Evolutionary conservation across 2,113 vertebrate species (phyloP), one percentile per base, ranked within the genome.

Genomic region (Istiophorus platypterus): DNA sequence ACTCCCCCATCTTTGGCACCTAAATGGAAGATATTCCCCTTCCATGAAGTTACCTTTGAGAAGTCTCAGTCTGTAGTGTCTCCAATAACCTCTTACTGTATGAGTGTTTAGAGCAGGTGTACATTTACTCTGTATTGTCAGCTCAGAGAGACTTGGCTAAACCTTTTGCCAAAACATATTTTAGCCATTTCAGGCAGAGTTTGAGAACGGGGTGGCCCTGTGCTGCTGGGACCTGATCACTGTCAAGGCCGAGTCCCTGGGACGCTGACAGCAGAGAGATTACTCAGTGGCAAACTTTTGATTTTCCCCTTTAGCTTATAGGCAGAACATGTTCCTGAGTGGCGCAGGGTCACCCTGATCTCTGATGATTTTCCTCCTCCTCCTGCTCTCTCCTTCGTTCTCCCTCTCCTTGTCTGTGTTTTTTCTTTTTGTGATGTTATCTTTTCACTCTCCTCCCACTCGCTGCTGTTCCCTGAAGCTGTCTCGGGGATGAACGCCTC

Each of bases 371-470:
- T 86, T 88, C 86, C 87, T 88, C 87, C 89, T 86, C 84, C 86
- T 91, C 82, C 66, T 82, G 22, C 61, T 73, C 82, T 58, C 79
- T 64, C 51, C 64, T 73, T 81, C 37, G 17, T 74, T 71, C 80
- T 85, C 83, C 34, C 81, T 85, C 84, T 86, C 84, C 85, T 92
- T 85, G 86, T 92, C 84, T 91, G 78, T 84, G 74, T 80, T 59
- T 84, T 82, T 77, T 91, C 81, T 81, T 82, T 85, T 84, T 69
- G 84, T 86, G 88, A 93, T 89, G 84, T 93, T 94, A 93, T 95
- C 93, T 95, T 92, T 92, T 93, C 92, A 84, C 86, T 93, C 89
- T 91, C 93, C 92, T 94, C 93, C 89, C 90, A 93, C 93, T 90
- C 90, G 71, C 86, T 91, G 91, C 93, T 86, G 89, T 91, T 95